Conservation (phyloP, 2,113 vertebrate species). For the Grus americana region DNA sequence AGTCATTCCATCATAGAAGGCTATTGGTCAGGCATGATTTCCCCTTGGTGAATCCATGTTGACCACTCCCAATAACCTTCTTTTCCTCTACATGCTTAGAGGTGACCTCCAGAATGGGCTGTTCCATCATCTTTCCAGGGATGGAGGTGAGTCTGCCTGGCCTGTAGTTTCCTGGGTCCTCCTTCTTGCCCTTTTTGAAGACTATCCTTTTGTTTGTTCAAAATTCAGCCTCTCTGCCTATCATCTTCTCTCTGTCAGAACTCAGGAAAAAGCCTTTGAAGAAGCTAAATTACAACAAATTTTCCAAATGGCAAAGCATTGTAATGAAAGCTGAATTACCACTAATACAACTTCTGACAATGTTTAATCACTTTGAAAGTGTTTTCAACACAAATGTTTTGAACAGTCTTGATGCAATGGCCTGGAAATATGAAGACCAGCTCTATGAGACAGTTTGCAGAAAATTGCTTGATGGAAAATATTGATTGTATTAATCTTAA, state of each 20-base stretch:
- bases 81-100: too few relatives aligned
- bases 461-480: background rate
- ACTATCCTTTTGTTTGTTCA: background rate
- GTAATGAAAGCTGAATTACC: background rate
- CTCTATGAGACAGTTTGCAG: background rate
- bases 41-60: too few relatives aligned
- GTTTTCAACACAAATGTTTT: background rate
- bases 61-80: too few relatives aligned
- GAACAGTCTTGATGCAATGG: background rate
- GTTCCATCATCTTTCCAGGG: too few relatives aligned
- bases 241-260: background rate
- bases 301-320: background rate
- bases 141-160: too few relatives aligned
- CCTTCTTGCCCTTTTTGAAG: too few relatives aligned
- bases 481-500: conserved; percentile 1
- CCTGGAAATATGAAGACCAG: background rate
- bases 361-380: background rate
- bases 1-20: too few relatives aligned
- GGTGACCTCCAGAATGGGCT: too few relatives aligned
- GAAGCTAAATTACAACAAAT: background rate
- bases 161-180: too few relatives aligned
- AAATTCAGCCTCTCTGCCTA: background rate
- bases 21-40: too few relatives aligned
- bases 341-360: background rate
- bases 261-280: background rate